Conservation (phyloP, 2,888 invertebrate genomes). For the Patella caerulea region DNA sequence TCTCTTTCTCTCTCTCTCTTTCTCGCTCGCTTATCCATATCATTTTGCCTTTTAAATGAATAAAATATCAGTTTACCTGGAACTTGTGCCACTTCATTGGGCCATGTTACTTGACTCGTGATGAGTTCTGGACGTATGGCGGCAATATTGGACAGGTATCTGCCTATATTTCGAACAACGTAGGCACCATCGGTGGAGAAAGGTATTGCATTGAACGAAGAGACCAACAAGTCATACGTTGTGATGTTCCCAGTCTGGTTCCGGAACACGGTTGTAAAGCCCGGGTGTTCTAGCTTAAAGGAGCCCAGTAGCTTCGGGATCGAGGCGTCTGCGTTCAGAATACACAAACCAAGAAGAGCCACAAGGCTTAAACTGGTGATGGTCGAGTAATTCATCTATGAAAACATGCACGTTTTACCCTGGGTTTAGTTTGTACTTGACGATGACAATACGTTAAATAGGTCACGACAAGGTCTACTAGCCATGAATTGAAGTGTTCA, state of each 20-base stretch:
- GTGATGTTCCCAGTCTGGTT: not conserved
- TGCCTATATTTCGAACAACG: constrained; percentile 38
- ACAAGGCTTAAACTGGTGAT: too few species aligned
- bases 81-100: constrained; percentile 42
- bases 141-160: constrained; percentile 28
- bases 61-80: constrained; percentile 34
- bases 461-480: too few species aligned
- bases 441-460: too few species aligned
- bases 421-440: too few species aligned
- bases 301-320: constrained; percentile 16
- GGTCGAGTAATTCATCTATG: too few species aligned
- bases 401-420: too few species aligned
- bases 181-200: constrained; percentile 40
- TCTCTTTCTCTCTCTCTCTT: too few species aligned
- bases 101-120: constrained; percentile 42
- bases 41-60: too few species aligned
- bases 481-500: too few species aligned
- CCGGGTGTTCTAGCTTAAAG: constrained; percentile 24
- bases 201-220: constrained; percentile 39
- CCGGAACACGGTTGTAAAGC: constrained; percentile 23
- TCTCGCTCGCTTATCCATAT: too few species aligned
- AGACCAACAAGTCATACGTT: constrained; percentile 39
- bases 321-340: not conserved
- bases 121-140: constrained; percentile 35
- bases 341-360: too few species aligned